phyloP scores from a whole-genome alignment of 2,797 vertebrate genomes.

The Limnodromus scolopaceus region DNA sequence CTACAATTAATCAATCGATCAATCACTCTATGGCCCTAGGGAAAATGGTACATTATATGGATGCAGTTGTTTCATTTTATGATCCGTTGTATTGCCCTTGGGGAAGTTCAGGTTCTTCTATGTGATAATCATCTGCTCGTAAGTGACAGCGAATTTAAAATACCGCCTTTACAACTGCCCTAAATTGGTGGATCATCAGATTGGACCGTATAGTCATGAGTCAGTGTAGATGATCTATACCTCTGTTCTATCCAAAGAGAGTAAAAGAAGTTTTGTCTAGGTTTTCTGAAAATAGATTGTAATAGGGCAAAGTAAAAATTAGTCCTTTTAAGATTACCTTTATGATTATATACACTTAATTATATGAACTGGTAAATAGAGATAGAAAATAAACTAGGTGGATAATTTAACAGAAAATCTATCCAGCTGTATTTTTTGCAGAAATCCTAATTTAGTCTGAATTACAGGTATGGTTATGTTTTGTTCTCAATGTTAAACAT shows the following conservation, averaged over 20 bases:
- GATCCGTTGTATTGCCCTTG: background rate
- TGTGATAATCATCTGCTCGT: background rate
- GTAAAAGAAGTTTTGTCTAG: background rate
- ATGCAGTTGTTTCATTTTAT: background rate
- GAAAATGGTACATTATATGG: background rate
- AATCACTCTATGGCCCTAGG: background rate
- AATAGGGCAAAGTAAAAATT: background rate
- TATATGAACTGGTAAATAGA: background rate
- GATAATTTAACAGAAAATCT: background rate
- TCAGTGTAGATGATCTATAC: background rate
- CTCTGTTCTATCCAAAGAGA: background rate
- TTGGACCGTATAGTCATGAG: background rate
- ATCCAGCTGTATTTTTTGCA: background rate
- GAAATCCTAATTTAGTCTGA: background rate
- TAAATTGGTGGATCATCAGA: background rate
- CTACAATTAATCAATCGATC: slow-evolving; percentile 26
- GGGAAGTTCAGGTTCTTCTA: background rate
- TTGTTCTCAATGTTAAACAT: background rate
- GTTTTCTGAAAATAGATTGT: background rate
- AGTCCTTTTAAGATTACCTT: background rate
- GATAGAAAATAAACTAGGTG: background rate
- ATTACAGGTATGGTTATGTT: background rate
- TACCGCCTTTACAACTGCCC: background rate
- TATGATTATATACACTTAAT: background rate
- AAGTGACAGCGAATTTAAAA: background rate